Base-by-base conservation (phyloP, 2,888 invertebrate species). In the Carterocephalus palaemon region DNA sequence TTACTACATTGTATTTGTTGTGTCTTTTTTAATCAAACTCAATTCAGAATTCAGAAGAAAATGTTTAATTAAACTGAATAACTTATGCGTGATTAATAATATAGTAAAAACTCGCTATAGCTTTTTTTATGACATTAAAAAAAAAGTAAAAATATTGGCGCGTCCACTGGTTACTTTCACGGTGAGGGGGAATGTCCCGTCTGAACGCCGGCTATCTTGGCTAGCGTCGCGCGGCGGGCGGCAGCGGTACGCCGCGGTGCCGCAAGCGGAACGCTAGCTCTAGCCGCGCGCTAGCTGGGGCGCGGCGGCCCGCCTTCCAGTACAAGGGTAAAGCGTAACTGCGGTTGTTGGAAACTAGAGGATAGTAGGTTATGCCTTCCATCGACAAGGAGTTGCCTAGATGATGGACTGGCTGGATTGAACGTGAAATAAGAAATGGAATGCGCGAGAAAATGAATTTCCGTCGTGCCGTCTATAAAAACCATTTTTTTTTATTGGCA, bases 221-320 rank as follows among this genome's bases (percentile, higher is more conserved):
- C 64, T 66, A 76, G 80, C 72, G 64, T 40, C 60, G 55, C 56
- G 60, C 53, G 57, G 61, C 54, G 53, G 56, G 56, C 60, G 64
- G 53, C 63, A 63, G 64, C 68, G 71, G 62, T 75, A 73, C 70
- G 72, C 72, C 59, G 75, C 72, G 60, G 77, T 71, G 70, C 70
- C 75, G 64, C 67, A 60, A 58, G 60, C 60, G 62, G 70, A 67
- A 60, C 61, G 64, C 61, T 65, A 66, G 65, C 66, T n/a, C n/a
- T n/a, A 50, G 57, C 43, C 46, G 48, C 52, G 38, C 24, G n/a
- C 9, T 16, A 26, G 51, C 45, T 47, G 48, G 37, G 52, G 52
- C 50, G 45, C 47, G 47, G 48, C 24, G 20, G 37, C 36, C 37
- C 46, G 49, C 52, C 50, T 57, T 29, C 29, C 29, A n/a, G n/a